Base-by-base conservation (phyloP, 2,113 vertebrate genomes). In the Rousettus leschenaultii region DNA sequence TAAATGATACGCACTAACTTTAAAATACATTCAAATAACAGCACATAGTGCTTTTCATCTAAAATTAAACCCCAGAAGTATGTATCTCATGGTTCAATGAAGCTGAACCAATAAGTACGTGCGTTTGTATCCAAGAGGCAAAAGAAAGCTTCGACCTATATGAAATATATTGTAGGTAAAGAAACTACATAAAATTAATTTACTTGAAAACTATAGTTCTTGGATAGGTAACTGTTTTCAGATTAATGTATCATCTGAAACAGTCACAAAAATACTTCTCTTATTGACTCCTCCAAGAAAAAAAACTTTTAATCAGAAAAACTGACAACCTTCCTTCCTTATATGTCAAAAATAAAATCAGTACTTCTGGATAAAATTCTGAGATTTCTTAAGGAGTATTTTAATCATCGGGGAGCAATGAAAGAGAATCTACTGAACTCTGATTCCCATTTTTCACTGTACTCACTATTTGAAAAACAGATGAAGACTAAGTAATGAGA, bases 81-180 rank as follows among this genome's bases (percentile, higher is more conserved):
- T 4, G 51, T 26, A 71, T 68, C 14, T 86, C 40, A 89, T 43
- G 38, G 15, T 33, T 84, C 83, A 73, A 40, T 70, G 28, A 87
- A 85, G 35, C 57, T 90, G n/a, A 87, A 87, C 80, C 33, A 93
- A 96, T 61, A 71, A 94, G 91, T 45, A 88, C 38, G n/a, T 10
- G n/a, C 55, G 24, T 85, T 85, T 93, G 77, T 1, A 94, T 40
- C 22, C 38, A 91, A 77, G 7, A 77, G 35, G 35, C 43, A 89
- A 84, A 85, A 95, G 40, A 79, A 65, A 87, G 26, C 51, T 82
- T 92, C 51, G 43, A 24, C 22, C n/a, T 79, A 19, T 5, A 74
- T 63, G 51, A 40, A 66, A 83, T 16, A 86, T 7, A 79, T 3
- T 59, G 22, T 28, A 89, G 83, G 8, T 65, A 84, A 86, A 79